phyloP scores from a whole-genome alignment of 2,113 vertebrate species.

The Choloepus hoffmanni region DNA sequence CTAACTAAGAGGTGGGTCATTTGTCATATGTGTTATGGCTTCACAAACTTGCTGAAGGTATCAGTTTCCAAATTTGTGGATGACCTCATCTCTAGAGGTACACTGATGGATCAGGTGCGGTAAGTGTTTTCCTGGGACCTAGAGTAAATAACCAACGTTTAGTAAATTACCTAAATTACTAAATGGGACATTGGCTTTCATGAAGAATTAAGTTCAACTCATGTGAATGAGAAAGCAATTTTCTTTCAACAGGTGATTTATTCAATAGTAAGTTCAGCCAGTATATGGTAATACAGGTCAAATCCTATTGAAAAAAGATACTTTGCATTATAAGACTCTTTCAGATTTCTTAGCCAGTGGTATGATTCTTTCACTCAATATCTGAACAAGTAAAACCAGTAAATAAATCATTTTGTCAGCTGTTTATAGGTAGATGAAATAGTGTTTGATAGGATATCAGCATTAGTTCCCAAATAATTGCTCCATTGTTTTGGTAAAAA shows the following conservation, averaged over 20 bases:
- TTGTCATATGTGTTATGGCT: background rate
- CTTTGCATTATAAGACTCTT: slow-evolving; percentile 61
- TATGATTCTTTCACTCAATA: background rate
- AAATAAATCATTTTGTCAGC: background rate
- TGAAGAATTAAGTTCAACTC: slow-evolving; percentile 67
- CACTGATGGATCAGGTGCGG: background rate
- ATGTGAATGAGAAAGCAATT: slow-evolving; percentile 47
- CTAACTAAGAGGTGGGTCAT: background rate
- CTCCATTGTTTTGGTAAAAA: slow-evolving; percentile 19
- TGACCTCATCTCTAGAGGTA: background rate
- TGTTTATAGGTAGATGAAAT: background rate
- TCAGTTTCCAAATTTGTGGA: background rate
- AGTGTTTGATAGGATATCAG: background rate
- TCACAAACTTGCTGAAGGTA: background rate
- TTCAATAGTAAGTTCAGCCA: slow-evolving; percentile 28
- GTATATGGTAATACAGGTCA: slow-evolving; percentile 7
- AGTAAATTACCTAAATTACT: slow-evolving; percentile 61
- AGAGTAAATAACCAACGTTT: slow-evolving; percentile 61
- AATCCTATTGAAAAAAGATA: slow-evolving; percentile 42
- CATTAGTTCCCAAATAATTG: slow-evolving; percentile 17
- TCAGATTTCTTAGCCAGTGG: background rate
- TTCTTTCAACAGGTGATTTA: slow-evolving; percentile 58
- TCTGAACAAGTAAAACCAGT: background rate
- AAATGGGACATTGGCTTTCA: slow-evolving; percentile 39
- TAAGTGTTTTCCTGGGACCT: background rate